Conservation (phyloP, 2,113 vertebrate species). For the Toxostoma redivivum region DNA sequence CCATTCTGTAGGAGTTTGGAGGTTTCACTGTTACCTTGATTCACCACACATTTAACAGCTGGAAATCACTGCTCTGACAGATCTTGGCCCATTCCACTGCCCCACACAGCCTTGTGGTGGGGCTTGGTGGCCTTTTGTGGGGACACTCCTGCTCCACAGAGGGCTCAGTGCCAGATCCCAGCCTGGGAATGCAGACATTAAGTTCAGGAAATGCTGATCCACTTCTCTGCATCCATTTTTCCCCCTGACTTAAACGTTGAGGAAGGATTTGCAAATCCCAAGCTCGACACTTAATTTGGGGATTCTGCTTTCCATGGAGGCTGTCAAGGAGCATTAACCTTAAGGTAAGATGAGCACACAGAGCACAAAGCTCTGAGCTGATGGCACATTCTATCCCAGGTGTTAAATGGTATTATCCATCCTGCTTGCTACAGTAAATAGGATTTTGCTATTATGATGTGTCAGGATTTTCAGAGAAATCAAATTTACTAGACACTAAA, state of each 20-base stretch:
- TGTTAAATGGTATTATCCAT: slow-evolving; percentile 83
- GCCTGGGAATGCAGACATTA: not conserved
- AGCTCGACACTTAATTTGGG: slow-evolving; percentile 71
- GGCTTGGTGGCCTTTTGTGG: not conserved
- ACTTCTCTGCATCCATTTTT: slow-evolving; percentile 5
- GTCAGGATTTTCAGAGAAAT: slow-evolving; percentile 81
- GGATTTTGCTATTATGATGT: slow-evolving; percentile 84
- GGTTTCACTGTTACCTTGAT: accelerated
- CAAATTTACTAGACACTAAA: slow-evolving; percentile 80
- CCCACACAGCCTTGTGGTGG: not conserved
- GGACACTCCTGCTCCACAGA: not conserved
- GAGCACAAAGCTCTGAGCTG: slow-evolving; percentile 70
- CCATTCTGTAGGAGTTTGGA: not conserved
- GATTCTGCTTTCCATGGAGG: slow-evolving; percentile 65
- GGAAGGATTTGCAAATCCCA: slow-evolving; percentile 67
- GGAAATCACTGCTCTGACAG: not conserved
- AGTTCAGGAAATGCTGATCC: slow-evolving; percentile 16
- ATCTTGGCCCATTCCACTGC: not conserved
- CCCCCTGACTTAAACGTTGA: not conserved
- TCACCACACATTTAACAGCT: accelerated
- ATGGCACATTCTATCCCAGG: slow-evolving; percentile 68
- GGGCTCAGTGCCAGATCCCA: not conserved
- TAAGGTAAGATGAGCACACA: slow-evolving; percentile 72
- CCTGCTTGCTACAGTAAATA: slow-evolving; percentile 80
- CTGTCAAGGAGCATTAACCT: slow-evolving; percentile 80